Evolutionary conservation across 1,140 invertebrate genomes (phyloP).

Genomic region (Ladona fulva): DNA sequence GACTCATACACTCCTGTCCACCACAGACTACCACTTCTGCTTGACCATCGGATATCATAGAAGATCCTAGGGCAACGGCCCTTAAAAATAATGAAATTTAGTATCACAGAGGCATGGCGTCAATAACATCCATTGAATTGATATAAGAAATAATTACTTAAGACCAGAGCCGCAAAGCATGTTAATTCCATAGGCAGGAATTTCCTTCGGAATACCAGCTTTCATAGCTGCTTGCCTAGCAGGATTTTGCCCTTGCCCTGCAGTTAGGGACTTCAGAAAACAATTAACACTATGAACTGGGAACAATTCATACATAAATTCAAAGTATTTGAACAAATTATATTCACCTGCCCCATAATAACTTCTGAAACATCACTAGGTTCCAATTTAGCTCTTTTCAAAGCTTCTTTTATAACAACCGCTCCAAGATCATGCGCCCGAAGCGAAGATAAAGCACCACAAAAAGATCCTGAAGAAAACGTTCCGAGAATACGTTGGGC

Average conservation of each 20-base stretch:
- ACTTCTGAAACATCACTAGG: slow-evolving; percentile 67
- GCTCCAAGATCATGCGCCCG: slow-evolving; percentile 65
- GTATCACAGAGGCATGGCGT: slow-evolving; percentile 18
- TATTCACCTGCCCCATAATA: slow-evolving; percentile 73
- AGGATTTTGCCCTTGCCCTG: slow-evolving; percentile 77
- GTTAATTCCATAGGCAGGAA: slow-evolving; percentile 69
- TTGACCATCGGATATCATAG: slow-evolving; percentile 62
- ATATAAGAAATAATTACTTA: slow-evolving; percentile 43
- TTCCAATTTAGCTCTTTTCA: slow-evolving; percentile 49
- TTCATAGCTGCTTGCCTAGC: slow-evolving; percentile 68
- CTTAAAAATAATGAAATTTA: slow-evolving; percentile 34
- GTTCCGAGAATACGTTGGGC: slow-evolving; percentile 20
- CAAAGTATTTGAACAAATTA: not conserved
- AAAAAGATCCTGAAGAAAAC: slow-evolving; percentile 51
- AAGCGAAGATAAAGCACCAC: slow-evolving; percentile 56
- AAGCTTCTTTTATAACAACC: slow-evolving; percentile 62
- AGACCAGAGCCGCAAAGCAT: slow-evolving; percentile 83
- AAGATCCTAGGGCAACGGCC: slow-evolving; percentile 56
- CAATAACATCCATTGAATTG: no score
- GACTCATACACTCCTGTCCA: slow-evolving; percentile 81
- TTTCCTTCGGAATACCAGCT: slow-evolving; percentile 62
- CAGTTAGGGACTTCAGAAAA: slow-evolving; percentile 48
- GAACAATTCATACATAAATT: not conserved
- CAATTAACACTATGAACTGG: slow-evolving; percentile 3
- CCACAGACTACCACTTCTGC: slow-evolving; percentile 64